A percentile compares a stretch with the other conserved stretches of the same genome.
Evolutionary conservation across 2,113 vertebrate genomes (phyloP).

Genomic region (Cisticola juncidis): DNA sequence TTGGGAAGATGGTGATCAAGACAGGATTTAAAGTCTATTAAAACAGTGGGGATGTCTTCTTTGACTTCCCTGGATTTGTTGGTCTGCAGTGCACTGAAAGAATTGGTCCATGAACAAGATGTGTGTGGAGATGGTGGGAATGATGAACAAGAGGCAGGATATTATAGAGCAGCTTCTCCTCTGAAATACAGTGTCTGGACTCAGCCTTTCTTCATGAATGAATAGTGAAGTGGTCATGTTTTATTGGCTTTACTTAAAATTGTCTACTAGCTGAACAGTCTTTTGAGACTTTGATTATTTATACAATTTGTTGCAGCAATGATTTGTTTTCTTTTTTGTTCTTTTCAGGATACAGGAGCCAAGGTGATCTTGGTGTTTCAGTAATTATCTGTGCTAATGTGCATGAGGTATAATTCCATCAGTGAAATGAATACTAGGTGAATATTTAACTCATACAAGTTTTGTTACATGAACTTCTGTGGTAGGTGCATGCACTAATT

Average conservation of each 20-base stretch:
- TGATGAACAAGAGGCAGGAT: slow-evolving; percentile 48
- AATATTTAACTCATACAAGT: slow-evolving; percentile 24
- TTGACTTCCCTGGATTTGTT: neutral
- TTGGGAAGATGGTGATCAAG: neutral
- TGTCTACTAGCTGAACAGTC: slow-evolving; percentile 49
- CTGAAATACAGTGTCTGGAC: neutral
- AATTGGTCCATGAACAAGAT: neutral
- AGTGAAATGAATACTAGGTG: slow-evolving; percentile 55
- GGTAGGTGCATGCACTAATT: neutral
- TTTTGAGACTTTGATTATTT: slow-evolving; percentile 44
- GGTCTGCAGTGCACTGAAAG: neutral
- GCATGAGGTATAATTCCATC: slow-evolving; percentile 55
- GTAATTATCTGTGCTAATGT: slow-evolving; percentile 64
- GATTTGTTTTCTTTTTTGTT: slow-evolving; percentile 51
- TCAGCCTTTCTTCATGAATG: slow-evolving; percentile 55
- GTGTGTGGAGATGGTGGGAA: slow-evolving; percentile 15
- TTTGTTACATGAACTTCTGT: neutral
- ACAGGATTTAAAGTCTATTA: neutral
- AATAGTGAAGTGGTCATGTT: slow-evolving; percentile 59
- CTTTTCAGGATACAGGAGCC: slow-evolving; percentile 29
- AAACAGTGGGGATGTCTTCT: neutral
- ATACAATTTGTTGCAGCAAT: slow-evolving; percentile 41
- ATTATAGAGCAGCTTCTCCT: slow-evolving; percentile 30
- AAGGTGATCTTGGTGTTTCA: slow-evolving; percentile 62
- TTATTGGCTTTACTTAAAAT: slow-evolving; percentile 71